Percentiles rank a stretch among this genome's conserved stretches.
Conservation (phyloP, 2,888 invertebrate species). For the Nipponacmea schrenckii region DNA sequence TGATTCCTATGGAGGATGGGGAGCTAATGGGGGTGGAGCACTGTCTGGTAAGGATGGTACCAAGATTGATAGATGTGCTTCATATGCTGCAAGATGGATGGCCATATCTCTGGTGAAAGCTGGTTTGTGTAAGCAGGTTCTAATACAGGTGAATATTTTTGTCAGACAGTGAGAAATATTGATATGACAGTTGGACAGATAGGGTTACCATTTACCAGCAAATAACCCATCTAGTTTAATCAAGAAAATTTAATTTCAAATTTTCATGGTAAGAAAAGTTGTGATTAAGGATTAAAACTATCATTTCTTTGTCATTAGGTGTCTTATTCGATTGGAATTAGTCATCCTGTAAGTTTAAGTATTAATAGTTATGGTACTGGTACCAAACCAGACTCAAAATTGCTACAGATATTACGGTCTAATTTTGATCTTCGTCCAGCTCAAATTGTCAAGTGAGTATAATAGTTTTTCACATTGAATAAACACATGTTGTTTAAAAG, state of each 20-base stretch:
- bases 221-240: too few relatives aligned
- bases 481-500: too few relatives aligned
- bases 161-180: too few relatives aligned
- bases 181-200: too few relatives aligned
- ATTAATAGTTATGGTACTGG: slow-evolving; percentile 98
- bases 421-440: slow-evolving; percentile 98
- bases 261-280: too few relatives aligned
- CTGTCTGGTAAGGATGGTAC: slow-evolving; percentile 95
- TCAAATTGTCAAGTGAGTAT: slow-evolving; percentile 82
- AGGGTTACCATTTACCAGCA: too few relatives aligned
- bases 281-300: too few relatives aligned
- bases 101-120: slow-evolving; percentile 96
- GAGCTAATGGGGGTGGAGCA: slow-evolving; percentile 99
- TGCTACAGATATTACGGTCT: slow-evolving; percentile 83
- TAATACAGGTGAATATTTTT: slow-evolving; percentile 84
- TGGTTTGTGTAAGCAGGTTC: slow-evolving; percentile 93
- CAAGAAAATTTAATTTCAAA: too few relatives aligned
- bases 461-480: background rate
- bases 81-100: slow-evolving; percentile 98
- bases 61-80: slow-evolving; percentile 87
- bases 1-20: slow-evolving; percentile 99
- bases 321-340: slow-evolving; percentile 96
- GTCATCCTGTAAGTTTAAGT: slow-evolving; percentile 94
- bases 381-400: slow-evolving; percentile 80
- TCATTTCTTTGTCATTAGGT: slow-evolving; percentile 77